Evolutionary conservation across 2,797 vertebrate species (phyloP).

Genomic region (Paedocypris micromegethes): DNA sequence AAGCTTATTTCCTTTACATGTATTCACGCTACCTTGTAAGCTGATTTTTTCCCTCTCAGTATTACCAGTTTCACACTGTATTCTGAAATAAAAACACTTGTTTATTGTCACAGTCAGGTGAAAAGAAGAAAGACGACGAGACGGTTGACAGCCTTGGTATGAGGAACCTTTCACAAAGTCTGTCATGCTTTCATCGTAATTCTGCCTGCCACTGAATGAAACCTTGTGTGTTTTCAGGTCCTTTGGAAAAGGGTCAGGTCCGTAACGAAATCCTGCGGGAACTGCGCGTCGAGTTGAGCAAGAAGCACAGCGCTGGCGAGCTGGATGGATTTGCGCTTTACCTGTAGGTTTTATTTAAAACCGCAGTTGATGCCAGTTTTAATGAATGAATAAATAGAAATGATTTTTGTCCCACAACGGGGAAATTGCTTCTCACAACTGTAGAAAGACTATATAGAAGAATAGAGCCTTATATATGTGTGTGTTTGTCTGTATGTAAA

Average conservation of each 20-base stretch:
- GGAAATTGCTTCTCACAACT: too few species aligned
- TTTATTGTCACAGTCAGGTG: conserved; percentile 79
- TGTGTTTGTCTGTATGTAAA: too few species aligned
- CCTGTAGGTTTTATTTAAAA: conserved; percentile 70
- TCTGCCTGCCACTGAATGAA: not conserved
- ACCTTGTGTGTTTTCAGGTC: conserved; percentile 68
- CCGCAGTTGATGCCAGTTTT: not conserved
- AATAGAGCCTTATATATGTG: too few species aligned
- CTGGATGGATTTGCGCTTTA: conserved; percentile 95
- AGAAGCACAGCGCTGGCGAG: conserved; percentile 88
- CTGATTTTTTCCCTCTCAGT: not conserved
- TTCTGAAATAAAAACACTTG: not conserved
- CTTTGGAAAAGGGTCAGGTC: conserved; percentile 95
- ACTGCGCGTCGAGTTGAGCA: conserved; percentile 91
- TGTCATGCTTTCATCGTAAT: not conserved
- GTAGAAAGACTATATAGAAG: too few species aligned
- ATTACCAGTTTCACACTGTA: not conserved
- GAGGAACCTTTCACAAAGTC: conserved; percentile 31
- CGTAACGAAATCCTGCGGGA: conserved; percentile 93
- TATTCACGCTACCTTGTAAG: conserved; percentile 97
- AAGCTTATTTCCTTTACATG: conserved; percentile 98
- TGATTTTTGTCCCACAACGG: too few species aligned
- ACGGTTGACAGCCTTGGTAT: conserved; percentile 96
- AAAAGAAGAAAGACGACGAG: conserved; percentile 98
- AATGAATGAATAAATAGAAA: too few species aligned